Conservation (phyloP, 23 tunicate species). For the Phallusia fumigata region DNA sequence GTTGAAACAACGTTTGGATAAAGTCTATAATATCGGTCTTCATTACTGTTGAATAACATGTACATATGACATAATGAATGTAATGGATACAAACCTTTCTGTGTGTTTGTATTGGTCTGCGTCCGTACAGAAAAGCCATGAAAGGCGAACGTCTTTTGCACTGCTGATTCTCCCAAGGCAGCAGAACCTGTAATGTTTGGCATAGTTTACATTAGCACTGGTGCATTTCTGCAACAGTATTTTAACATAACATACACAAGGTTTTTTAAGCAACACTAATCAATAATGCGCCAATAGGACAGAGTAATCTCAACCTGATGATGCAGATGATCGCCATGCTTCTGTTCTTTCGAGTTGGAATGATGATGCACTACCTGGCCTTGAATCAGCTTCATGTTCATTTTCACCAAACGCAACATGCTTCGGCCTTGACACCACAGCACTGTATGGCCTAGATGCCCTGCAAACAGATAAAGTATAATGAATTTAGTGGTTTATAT, state of each 20-base stretch:
- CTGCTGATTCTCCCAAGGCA: background rate
- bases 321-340: conserved; percentile 92
- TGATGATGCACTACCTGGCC: conserved; percentile 85
- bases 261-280: too few species aligned
- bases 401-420: conserved; percentile 22
- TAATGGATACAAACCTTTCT: background rate
- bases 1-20: too few species aligned
- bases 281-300: too few species aligned
- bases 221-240: too few species aligned
- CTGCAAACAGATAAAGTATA: too few species aligned
- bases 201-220: too few species aligned
- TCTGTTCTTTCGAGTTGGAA: conserved; percentile 85
- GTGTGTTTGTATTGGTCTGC: background rate
- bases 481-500: too few species aligned
- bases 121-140: background rate
- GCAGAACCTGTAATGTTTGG: background rate
- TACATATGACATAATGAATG: too few species aligned
- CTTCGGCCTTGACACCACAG: conserved; percentile 36
- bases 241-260: too few species aligned
- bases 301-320: conserved; percentile 38
- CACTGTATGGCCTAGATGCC: conserved; percentile 60
- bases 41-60: too few species aligned
- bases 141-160: background rate
- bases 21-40: too few species aligned
- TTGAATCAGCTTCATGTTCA: conserved; percentile 22